A percentile compares a stretch with the other conserved stretches of the same genome.
Evolutionary conservation across 2,797 vertebrate genomes (phyloP).

Genomic region (Pseudochirops cupreus): DNA sequence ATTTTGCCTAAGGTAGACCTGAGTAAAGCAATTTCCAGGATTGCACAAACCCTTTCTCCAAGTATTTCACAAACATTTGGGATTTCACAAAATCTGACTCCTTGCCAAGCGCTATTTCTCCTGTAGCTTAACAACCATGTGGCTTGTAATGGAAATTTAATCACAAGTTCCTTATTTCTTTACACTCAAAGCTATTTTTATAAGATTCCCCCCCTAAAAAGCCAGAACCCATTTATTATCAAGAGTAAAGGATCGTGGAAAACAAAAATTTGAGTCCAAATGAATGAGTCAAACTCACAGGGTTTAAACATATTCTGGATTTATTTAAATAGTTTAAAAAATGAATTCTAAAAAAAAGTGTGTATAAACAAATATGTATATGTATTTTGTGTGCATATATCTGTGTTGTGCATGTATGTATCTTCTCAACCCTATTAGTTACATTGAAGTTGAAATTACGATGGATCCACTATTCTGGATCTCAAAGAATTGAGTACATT

Average conservation of each 20-base stretch:
- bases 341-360: not conserved
- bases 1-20: not conserved
- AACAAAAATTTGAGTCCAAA: not conserved
- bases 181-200: constrained; percentile 62
- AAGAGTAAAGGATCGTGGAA: not conserved
- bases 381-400: no score
- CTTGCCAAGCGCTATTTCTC: constrained; percentile 62
- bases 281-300: not conserved
- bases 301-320: not conserved
- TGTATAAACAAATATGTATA: not conserved
- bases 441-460: not conserved
- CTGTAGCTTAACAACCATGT: constrained; percentile 71
- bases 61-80: constrained; percentile 73
- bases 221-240: not conserved
- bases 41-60: constrained; percentile 69
- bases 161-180: constrained; percentile 64
- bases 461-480: not conserved
- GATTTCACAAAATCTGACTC: constrained; percentile 71
- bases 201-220: not conserved
- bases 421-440: not conserved
- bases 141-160: constrained; percentile 61
- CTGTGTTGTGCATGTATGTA: not conserved
- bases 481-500: not conserved
- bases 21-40: not conserved
- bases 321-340: not conserved